These are phyloP conservation scores for Chrysoperla carnea DNA, from an alignment of 1,140 invertebrate genomes.

Conservation along the genomic window DNA sequence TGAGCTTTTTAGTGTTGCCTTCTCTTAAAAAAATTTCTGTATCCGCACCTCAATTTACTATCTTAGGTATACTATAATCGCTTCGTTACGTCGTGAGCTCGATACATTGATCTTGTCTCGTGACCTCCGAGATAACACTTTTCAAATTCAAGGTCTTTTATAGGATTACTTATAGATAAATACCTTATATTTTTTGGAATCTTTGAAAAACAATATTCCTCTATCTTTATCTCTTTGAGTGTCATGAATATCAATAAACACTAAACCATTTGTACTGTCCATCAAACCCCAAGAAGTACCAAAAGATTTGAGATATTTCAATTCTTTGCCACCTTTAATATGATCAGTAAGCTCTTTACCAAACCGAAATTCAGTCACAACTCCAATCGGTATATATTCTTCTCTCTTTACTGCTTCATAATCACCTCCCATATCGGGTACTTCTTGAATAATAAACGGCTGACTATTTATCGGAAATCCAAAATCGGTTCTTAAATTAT, in stretches of 20 bases:
- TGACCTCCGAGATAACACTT: too few relatives aligned
- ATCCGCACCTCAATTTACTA: too few relatives aligned
- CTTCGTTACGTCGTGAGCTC: too few relatives aligned
- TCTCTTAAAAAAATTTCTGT: too few relatives aligned
- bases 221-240: slow-evolving; percentile 29
- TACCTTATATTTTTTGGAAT: slow-evolving; percentile 39
- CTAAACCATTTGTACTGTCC: slow-evolving; percentile 29
- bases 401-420: slow-evolving; percentile 39
- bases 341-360: slow-evolving; percentile 35
- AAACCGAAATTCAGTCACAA: slow-evolving; percentile 61
- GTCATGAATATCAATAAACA: slow-evolving; percentile 46
- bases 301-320: slow-evolving; percentile 21
- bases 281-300: slow-evolving; percentile 34
- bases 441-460: slow-evolving; percentile 63
- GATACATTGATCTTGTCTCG: too few relatives aligned
- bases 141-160: too few relatives aligned
- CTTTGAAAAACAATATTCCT: slow-evolving; percentile 38
- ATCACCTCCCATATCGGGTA: slow-evolving; percentile 48
- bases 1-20: too few relatives aligned
- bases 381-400: slow-evolving; percentile 45
- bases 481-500: slow-evolving; percentile 36
- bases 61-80: too few relatives aligned
- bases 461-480: slow-evolving; percentile 35
- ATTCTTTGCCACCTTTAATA: slow-evolving; percentile 27
- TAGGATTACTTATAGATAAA: too few relatives aligned